Evolutionary conservation across 2,888 invertebrate genomes (phyloP).

Genomic region (Acleris cristana): DNA sequence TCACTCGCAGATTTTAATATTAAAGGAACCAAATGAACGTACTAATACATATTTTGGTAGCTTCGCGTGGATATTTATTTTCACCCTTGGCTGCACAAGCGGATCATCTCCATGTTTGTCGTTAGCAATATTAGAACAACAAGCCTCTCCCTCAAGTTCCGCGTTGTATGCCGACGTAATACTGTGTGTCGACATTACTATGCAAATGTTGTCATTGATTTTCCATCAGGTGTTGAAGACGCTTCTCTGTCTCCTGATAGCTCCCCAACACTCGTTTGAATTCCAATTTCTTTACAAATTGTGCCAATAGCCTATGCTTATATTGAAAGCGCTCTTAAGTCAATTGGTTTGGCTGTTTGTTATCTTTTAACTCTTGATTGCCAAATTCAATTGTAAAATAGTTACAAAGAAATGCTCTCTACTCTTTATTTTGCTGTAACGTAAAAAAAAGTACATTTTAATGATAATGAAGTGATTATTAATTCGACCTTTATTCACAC

Average conservation of each 20-base stretch:
- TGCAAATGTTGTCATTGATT: constrained; percentile 58
- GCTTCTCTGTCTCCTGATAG: constrained; percentile 37
- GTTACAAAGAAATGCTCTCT: neutral
- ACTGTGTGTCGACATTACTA: constrained; percentile 40
- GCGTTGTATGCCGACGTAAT: constrained; percentile 14
- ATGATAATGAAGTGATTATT: constrained; percentile 7
- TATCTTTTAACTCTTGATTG: constrained; percentile 21
- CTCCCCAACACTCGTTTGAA: constrained; percentile 36
- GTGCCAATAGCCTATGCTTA: constrained; percentile 17
- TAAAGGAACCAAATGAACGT: too few species aligned
- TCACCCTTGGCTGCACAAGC: neutral
- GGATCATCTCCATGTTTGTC: constrained; percentile 6
- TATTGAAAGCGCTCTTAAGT: constrained; percentile 16
- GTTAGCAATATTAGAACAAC: constrained; percentile 14
- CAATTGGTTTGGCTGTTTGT: constrained; percentile 24
- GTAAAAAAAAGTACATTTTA: neutral
- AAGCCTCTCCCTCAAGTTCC: constrained; percentile 6
- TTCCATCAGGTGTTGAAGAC: constrained; percentile 50
- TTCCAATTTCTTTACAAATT: constrained; percentile 42
- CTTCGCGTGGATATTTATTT: too few species aligned
- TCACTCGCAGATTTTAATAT: too few species aligned
- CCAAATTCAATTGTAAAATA: constrained; percentile 14
- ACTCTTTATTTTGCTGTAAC: neutral
- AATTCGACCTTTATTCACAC: constrained; percentile 10
- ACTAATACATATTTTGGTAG: too few species aligned